Evolutionary conservation across 1,140 invertebrate species (phyloP), one percentile per base, ranked within the genome.

Genomic region (Pachyrhynchus sulphureomaculatus): DNA sequence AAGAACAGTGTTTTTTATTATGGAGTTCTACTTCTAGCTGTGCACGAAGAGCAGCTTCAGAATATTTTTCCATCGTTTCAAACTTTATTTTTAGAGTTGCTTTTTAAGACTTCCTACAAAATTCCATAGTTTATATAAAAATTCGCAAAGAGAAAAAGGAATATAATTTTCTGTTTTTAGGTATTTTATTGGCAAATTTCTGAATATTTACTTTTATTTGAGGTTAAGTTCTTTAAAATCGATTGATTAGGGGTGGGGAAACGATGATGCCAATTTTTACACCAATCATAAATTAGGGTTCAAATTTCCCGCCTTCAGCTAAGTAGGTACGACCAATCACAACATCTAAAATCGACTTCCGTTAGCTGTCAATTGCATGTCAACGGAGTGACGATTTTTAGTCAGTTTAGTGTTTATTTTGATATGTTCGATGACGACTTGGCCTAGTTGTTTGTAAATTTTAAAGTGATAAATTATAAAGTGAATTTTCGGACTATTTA

Each of bases 1-100:
- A 82, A 4, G 67, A 56, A 62, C 81, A 83, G n/a, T 67, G 67
- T 51, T 75, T 71, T 58, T 74, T 73, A 60, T 70, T 75, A 51
- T 69, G 41, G 4, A 76, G 20, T 61, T 75, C 73, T 9, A 57
- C 15, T 61, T 70, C 63, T 32, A 73, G 13, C 49, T 73, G 63
- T n/a, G 67, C 63, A 52, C 68, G 66, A 32, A 74, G 59, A 21
- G 64, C 64, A 4, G 66, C 62, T 42, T 61, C 52, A 13, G 45
- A 13, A 44, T 58, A 37, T 41, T 18, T 45, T 33, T 56, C 57
- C 57, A 59, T 59, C 3, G 6, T 26, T 24, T 0, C 23, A 45
- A n/a, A 10, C 5, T 24, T 48, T 48, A 32, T 48, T 32, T n/a
- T 13, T 32, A 53, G n/a, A 49, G 1, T 18, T 49, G 26, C 47